Evolutionary conservation across 2,888 invertebrate genomes (phyloP), one percentile per base, ranked within the genome.

Genomic region (Celastrina argiolus): DNA sequence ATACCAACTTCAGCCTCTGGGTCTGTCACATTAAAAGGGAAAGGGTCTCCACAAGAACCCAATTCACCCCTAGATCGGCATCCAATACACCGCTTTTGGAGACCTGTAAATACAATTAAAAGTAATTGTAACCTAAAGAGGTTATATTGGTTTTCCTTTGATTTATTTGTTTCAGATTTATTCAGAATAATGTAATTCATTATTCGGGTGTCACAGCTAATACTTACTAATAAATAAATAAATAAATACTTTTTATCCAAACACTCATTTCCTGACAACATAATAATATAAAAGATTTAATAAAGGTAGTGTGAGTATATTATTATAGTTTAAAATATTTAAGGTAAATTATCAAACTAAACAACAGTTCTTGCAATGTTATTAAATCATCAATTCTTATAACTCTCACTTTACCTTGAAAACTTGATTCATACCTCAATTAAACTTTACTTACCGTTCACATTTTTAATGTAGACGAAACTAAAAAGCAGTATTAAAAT

Each of bases 11-110:
- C 95, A 22, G 89, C 86, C 71, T 94, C 94, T 4, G 95, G 93
- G 74, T 95, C 93, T 0, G 97, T 96, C 14, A 93, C 93, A 89
- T 97, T 97, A 74, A 94, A 94, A 1, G 91, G 93, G 78, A 97
- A 97, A 10, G 95, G 95, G 88, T 98, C 98, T 76, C 96, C 96
- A 82, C 98, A 98, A 71, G 96, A 95, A 4, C 98, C 98, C 42
- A 96, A 84, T 66, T 96, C 96, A 26, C 98, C 97, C 70, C 97
- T 92, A 1, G 97, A 97, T 78, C 97, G 92, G 81, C 98, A 98
- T 73, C 93, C 92, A 77, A 95, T 95, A 83, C 98, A 98, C 81
- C 96, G 92, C 75, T 95, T 94, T 63, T 94, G 88, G 45, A 94
- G 82, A 75, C 94, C 96, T 96, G 80, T 41, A 89, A 88, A 66